Percentiles rank a stretch among this genome's conserved stretches.
Conservation (phyloP, 2,797 vertebrate genomes). For the Orientallactaga sibirica region DNA sequence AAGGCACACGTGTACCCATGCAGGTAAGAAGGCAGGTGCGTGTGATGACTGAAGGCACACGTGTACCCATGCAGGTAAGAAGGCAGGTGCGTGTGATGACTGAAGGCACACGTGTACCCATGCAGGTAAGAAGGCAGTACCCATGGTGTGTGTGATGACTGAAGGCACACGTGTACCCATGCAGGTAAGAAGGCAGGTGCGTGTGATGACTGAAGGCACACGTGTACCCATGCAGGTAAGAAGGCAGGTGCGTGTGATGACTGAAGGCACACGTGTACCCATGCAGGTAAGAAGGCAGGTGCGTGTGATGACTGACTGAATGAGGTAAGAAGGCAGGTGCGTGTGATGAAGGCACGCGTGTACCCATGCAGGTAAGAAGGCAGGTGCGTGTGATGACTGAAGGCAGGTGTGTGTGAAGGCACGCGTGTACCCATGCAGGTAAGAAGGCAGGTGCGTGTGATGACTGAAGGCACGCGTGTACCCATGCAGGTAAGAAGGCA, state of each 20-base stretch:
- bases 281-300: rapidly evolving
- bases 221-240: not conserved
- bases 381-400: too few relatives aligned
- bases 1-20: not conserved
- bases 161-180: not conserved
- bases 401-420: too few relatives aligned
- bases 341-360: too few relatives aligned
- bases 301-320: too few relatives aligned
- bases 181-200: rapidly evolving
- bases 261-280: not conserved
- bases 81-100: too few relatives aligned
- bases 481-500: rapidly evolving
- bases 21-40: rapidly evolving
- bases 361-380: not conserved
- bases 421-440: not conserved
- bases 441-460: too few relatives aligned
- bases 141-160: too few relatives aligned
- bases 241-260: too few relatives aligned
- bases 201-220: too few relatives aligned
- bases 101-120: not conserved
- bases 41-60: too few relatives aligned
- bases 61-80: not conserved
- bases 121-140: rapidly evolving
- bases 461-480: not conserved
- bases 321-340: rapidly evolving